These are phyloP conservation scores for Noctua janthe DNA, from an alignment of 2,888 invertebrate species.

Conservation along the genomic window DNA sequence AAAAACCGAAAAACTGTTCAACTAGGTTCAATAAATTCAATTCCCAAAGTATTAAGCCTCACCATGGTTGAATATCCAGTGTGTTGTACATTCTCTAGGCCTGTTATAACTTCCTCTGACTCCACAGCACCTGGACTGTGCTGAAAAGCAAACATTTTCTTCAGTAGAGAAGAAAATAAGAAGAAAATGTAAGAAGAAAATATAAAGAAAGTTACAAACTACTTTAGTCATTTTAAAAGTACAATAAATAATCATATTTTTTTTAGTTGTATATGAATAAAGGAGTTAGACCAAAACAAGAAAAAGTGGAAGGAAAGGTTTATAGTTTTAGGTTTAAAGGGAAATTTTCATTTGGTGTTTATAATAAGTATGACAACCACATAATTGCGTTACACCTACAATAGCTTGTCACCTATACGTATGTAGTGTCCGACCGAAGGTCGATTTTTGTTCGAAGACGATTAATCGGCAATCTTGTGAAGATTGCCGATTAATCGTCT, in stretches of 20 bases:
- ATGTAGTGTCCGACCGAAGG: not conserved
- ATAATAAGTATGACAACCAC: not conserved
- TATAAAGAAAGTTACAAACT: conserved; percentile 36
- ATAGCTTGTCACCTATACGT: not conserved
- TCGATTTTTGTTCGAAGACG: not conserved
- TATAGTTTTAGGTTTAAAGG: not conserved
- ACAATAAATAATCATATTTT: not conserved
- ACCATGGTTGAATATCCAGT: conserved; percentile 82
- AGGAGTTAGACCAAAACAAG: not conserved
- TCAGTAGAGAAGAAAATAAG: conserved; percentile 60
- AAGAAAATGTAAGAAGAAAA: conserved; percentile 55
- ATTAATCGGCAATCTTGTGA: not conserved
- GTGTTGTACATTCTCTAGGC: conserved; percentile 78
- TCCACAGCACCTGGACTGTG: conserved; percentile 74
- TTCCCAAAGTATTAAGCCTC: conserved; percentile 44
- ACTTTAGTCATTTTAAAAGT: not conserved
- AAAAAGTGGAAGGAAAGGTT: conserved; percentile 1
- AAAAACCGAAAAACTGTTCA: not conserved
- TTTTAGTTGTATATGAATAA: not conserved
- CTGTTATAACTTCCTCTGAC: conserved; percentile 81
- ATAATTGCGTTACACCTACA: not conserved
- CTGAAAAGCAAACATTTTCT: conserved; percentile 73
- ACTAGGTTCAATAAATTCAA: not conserved
- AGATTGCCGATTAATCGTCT: not conserved
- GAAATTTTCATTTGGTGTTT: not conserved